Conservation (phyloP, 2,113 vertebrate genomes). For the Nesospiza acunhae region DNA sequence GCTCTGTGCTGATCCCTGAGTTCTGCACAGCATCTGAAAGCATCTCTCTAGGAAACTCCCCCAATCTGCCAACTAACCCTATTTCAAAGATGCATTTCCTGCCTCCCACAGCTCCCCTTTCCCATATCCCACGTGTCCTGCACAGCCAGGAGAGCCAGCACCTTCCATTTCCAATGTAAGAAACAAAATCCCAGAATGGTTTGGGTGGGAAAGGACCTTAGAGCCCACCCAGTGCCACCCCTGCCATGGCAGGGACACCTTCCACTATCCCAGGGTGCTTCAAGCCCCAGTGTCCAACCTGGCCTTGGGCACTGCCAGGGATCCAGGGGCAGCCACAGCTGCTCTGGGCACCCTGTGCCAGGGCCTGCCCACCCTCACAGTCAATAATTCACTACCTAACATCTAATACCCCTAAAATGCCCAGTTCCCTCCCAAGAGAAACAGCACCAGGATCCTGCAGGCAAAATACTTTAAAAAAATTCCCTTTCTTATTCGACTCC, state of each 20-base stretch:
- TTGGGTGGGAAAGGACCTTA: neutral
- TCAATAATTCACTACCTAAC: neutral
- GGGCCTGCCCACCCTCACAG: neutral
- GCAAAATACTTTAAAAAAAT: no score
- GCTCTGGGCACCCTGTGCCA: neutral
- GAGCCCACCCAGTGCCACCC: neutral
- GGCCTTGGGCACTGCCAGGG: neutral
- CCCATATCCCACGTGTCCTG: fast-evolving
- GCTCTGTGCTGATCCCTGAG: neutral
- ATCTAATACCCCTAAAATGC: no score
- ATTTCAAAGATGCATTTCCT: neutral
- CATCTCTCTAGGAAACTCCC: neutral
- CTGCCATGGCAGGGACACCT: neutral
- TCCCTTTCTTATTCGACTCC: neutral
- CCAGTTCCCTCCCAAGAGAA: no score
- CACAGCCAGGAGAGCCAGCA: neutral
- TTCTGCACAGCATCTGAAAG: neutral
- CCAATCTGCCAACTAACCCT: neutral
- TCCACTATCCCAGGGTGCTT: neutral
- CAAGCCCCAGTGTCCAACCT: neutral
- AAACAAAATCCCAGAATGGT: neutral
- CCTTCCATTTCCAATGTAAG: neutral
- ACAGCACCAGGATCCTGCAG: no score
- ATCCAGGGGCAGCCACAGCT: neutral
- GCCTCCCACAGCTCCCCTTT: neutral